Evolutionary conservation across 2,113 vertebrate species (phyloP), one percentile per base, ranked within the genome.

Genomic region (Zosterops lateralis): DNA sequence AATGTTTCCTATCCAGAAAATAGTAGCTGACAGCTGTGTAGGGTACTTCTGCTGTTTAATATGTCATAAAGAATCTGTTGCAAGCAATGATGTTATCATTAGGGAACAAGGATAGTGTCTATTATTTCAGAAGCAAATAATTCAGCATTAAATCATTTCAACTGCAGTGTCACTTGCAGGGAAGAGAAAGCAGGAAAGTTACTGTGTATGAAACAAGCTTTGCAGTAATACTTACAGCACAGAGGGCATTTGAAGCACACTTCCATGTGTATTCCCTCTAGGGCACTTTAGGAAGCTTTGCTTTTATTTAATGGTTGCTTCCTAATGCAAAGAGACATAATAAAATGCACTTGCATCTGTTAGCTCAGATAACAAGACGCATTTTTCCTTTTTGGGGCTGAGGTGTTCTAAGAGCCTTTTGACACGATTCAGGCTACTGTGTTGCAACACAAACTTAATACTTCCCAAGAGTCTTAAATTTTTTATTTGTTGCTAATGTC

Each of bases 301-400:
- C 76, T 93, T 96, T 90, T 89, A 87, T 96, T 96, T 97, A 92
- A 94, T 88, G 84, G 77, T 82, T 91, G 78, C 71, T 73, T 95
- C 93, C 79, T 96, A 96, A 97, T 91, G 90, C 90, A 95, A 95
- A 94, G 45, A 91, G 89, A 95, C 93, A 86, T 67, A 84, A 89
- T 86, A 95, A 92, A 94, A 97, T 87, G 65, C 64, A 56, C 62
- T 95, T 88, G 78, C 83, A 84, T 96, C 62, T 75, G 67, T 87
- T 83, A 89, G 54, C 74, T 90, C 48, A 84, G 87, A 94, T 72
- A 87, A 72, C 34, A 71, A 88, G 87, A 66, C 38, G 47, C 36
- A 61, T 74, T 85, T 70, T 81, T 61, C 56, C 36, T 71, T 71
- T 54, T 62, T 47, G 40, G n/a, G 31, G 8, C 15, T 51, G 21